Conservation (phyloP, 2,888 invertebrate species). For the Palloptera scutellata region DNA sequence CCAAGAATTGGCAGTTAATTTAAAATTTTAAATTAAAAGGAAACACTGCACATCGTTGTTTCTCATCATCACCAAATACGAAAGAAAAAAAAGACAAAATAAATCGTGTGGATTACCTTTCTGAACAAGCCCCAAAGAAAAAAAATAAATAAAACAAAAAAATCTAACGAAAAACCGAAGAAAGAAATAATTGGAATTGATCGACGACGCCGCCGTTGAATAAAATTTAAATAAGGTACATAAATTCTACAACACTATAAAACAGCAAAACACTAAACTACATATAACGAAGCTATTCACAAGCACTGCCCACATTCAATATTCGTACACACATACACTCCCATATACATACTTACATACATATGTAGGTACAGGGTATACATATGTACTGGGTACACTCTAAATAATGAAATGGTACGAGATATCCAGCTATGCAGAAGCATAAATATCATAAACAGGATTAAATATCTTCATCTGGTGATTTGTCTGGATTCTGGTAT, state of each 20-base stretch:
- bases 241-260: too few relatives aligned
- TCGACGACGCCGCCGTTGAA: not conserved
- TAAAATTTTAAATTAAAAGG: slow-evolving; percentile 19
- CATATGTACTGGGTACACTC: not conserved
- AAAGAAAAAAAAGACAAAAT: slow-evolving; percentile 11
- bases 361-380: not conserved
- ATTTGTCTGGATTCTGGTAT: too few relatives aligned
- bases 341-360: not conserved
- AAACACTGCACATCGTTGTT: not conserved
- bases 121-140: not conserved
- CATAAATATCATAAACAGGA: too few relatives aligned
- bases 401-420: too few relatives aligned
- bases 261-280: too few relatives aligned
- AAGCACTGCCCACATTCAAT: not conserved
- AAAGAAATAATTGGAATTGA: slow-evolving; percentile 7
- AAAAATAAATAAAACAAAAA: slow-evolving; percentile 1
- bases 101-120: slow-evolving; percentile 13
- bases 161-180: slow-evolving; percentile 11
- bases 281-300: too few relatives aligned
- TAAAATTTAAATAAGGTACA: slow-evolving; percentile 24
- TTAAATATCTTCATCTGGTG: too few relatives aligned
- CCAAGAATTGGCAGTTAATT: slow-evolving; percentile 36
- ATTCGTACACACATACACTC: not conserved
- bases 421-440: too few relatives aligned
- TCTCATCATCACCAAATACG: not conserved